Percentiles rank a stretch among this genome's conserved stretches.
phyloP scores from a whole-genome alignment of 2,113 vertebrate species.

The Pituophis catenifer region DNA sequence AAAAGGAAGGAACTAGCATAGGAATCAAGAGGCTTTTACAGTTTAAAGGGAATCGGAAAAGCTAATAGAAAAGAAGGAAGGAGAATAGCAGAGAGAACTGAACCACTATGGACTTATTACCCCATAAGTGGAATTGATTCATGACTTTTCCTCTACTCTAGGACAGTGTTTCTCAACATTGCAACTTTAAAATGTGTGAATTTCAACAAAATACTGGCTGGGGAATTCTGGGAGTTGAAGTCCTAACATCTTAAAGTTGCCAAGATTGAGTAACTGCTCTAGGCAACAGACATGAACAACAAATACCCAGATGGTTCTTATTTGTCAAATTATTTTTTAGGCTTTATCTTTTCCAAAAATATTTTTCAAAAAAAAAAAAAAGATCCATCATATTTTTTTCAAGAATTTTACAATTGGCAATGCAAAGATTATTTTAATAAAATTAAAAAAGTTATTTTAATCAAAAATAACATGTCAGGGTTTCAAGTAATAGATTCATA shows the following conservation, averaged over 20 bases:
- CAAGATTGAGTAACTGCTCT: background rate
- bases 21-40: background rate
- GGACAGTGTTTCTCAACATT: background rate
- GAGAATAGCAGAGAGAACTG: background rate
- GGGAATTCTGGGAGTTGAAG: too few species aligned
- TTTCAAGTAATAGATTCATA: too few species aligned
- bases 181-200: background rate
- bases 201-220: background rate
- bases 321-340: background rate
- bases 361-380: too few species aligned
- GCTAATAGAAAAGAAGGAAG: background rate
- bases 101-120: background rate
- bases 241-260: background rate
- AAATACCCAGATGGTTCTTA: background rate
- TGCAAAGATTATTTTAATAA: background rate
- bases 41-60: background rate
- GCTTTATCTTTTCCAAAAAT: background rate
- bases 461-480: too few species aligned
- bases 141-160: background rate
- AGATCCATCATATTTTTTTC: background rate
- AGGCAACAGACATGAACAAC: background rate
- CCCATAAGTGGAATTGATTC: background rate
- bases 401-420: background rate
- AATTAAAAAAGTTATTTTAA: too few species aligned
- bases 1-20: background rate